phyloP scores from a whole-genome alignment of 2,797 vertebrate genomes.

The Botia kubotai region DNA sequence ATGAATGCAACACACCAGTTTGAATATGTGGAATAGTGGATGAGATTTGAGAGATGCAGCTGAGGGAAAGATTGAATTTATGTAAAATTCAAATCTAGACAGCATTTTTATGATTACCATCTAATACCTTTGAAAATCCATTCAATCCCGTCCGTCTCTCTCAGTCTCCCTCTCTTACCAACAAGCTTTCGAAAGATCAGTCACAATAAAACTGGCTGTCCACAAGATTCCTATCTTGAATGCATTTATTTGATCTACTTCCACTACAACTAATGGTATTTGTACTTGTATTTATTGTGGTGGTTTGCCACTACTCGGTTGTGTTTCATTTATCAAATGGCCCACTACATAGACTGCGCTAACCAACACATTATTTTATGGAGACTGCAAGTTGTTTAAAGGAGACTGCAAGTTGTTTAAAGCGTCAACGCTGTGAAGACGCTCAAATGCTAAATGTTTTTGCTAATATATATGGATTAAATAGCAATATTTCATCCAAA shows the following conservation, averaged over 20 bases:
- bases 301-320: conserved; percentile 76
- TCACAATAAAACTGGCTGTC: conserved; percentile 56
- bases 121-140: background rate
- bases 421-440: background rate
- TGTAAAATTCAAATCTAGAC: background rate
- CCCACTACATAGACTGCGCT: conserved; percentile 66
- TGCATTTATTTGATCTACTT: conserved; percentile 71
- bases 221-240: conserved; percentile 57
- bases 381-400: conserved; percentile 7
- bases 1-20: background rate
- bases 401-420: background rate
- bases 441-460: background rate
- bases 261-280: conserved; percentile 72
- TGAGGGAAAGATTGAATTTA: conserved; percentile 13
- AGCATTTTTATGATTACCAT: conserved; percentile 16
- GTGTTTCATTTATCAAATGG: conserved; percentile 84
- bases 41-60: background rate
- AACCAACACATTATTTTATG: conserved; percentile 72
- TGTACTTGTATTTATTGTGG: conserved; percentile 73
- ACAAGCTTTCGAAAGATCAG: conserved; percentile 3
- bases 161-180: background rate
- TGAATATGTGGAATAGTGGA: background rate
- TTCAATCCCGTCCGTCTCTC: conserved; percentile 1
- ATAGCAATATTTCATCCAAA: background rate
- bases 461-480: conserved; percentile 9